phyloP scores from a whole-genome alignment of 1,140 invertebrate species.

The Diuraphis noxia region DNA sequence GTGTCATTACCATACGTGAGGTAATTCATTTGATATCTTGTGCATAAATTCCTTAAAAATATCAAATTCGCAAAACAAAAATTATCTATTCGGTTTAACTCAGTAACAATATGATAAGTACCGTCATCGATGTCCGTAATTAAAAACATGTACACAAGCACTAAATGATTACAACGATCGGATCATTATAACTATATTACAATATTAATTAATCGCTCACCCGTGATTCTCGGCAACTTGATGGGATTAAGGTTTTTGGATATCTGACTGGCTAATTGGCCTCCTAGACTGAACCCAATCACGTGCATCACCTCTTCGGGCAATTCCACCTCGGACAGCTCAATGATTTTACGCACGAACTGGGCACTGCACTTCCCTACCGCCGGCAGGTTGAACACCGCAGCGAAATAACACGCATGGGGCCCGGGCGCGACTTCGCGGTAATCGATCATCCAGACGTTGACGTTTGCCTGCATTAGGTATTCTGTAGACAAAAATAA shows the following conservation, averaged over 20 bases:
- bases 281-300: constrained; percentile 74
- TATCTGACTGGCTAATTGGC: constrained; percentile 67
- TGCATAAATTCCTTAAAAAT: too few relatives aligned
- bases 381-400: constrained; percentile 67
- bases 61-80: too few relatives aligned
- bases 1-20: not conserved
- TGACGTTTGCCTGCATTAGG: constrained; percentile 65
- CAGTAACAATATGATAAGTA: not conserved
- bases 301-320: constrained; percentile 65
- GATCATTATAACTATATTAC: not conserved
- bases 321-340: constrained; percentile 58
- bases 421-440: constrained; percentile 65
- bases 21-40: not conserved
- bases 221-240: constrained; percentile 67
- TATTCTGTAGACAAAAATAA: constrained; percentile 63
- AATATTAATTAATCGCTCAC: constrained; percentile 56
- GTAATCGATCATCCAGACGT: constrained; percentile 72
- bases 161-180: not conserved
- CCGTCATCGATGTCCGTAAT: not conserved
- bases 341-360: constrained; percentile 64
- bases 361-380: constrained; percentile 67
- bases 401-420: constrained; percentile 65
- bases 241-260: constrained; percentile 64
- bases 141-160: not conserved
- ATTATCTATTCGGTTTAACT: not conserved